A percentile compares a stretch with the other conserved stretches of the same genome.
Evolutionary conservation across 1,140 invertebrate genomes (phyloP).

Genomic region (Globodera ellingtonae): DNA sequence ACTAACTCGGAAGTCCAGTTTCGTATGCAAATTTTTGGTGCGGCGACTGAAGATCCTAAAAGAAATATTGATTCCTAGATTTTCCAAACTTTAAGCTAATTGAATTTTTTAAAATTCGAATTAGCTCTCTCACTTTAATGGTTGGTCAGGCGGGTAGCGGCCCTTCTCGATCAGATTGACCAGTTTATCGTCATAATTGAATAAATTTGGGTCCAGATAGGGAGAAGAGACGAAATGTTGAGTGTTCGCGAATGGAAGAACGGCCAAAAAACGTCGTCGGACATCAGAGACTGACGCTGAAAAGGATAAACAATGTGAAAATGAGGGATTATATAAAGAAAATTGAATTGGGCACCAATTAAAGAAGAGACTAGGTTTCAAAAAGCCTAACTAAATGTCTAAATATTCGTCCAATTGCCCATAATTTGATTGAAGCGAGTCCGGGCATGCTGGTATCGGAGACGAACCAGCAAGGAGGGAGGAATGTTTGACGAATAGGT

Average conservation of each 20-base stretch:
- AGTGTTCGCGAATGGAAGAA: constrained; percentile 30
- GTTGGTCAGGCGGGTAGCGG: constrained; percentile 34
- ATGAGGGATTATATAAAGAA: too few species aligned
- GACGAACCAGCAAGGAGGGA: neutral
- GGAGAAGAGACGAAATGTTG: constrained; percentile 36
- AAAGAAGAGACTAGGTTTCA: neutral
- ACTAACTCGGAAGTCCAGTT: constrained; percentile 30
- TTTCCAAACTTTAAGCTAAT: too few species aligned
- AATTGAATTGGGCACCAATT: too few species aligned
- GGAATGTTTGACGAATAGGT: constrained; percentile 23
- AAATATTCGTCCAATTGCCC: too few species aligned
- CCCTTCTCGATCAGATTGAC: constrained; percentile 27
- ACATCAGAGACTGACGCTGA: constrained; percentile 40
- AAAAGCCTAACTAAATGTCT: neutral
- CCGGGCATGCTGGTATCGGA: neutral
- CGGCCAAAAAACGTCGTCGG: constrained; percentile 34
- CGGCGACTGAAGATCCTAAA: constrained; percentile 43
- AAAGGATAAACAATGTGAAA: constrained; percentile 23
- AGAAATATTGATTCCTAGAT: constrained; percentile 8
- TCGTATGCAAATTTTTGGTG: constrained; percentile 34
- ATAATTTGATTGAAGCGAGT: too few species aligned
- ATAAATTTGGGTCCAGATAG: constrained; percentile 48
- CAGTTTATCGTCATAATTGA: constrained; percentile 42
- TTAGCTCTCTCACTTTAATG: constrained; percentile 20
- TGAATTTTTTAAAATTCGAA: neutral